Evolutionary conservation across 2,113 vertebrate species (phyloP).

Genomic region (Cyphomyrus discorhynchus): DNA sequence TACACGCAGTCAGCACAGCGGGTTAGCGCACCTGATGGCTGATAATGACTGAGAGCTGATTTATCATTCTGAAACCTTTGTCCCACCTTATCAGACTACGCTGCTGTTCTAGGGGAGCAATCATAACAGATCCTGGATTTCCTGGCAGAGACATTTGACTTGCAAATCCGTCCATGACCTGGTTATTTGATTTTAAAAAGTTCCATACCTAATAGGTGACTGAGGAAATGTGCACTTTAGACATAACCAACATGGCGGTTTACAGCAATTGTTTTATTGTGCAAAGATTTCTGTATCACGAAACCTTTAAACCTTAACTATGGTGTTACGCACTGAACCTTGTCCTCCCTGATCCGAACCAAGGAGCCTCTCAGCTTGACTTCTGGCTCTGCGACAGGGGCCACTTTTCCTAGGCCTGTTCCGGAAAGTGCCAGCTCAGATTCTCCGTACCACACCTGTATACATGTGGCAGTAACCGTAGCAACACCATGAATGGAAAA

Average conservation of each 20-base stretch:
- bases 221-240: background rate
- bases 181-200: conserved; percentile 31
- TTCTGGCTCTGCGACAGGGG: background rate
- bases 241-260: background rate
- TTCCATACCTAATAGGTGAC: background rate
- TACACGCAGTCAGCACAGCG: background rate
- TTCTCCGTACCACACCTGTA: background rate
- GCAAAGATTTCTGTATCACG: background rate
- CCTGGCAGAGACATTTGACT: conserved; percentile 44
- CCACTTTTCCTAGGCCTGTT: background rate
- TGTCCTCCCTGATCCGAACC: background rate
- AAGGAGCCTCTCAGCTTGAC: background rate
- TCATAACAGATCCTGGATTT: conserved; percentile 27
- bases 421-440: background rate
- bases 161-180: conserved; percentile 35
- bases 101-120: conserved; percentile 8
- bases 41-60: background rate
- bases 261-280: conserved; percentile 8
- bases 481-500: background rate
- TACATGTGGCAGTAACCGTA: background rate
- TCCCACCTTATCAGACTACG: conserved; percentile 36
- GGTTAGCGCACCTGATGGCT: background rate
- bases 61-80: conserved; percentile 34
- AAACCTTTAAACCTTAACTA: background rate
- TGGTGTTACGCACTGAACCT: background rate